Evolutionary conservation across 2,113 vertebrate species (phyloP).

Genomic region (Strix aluco): DNA sequence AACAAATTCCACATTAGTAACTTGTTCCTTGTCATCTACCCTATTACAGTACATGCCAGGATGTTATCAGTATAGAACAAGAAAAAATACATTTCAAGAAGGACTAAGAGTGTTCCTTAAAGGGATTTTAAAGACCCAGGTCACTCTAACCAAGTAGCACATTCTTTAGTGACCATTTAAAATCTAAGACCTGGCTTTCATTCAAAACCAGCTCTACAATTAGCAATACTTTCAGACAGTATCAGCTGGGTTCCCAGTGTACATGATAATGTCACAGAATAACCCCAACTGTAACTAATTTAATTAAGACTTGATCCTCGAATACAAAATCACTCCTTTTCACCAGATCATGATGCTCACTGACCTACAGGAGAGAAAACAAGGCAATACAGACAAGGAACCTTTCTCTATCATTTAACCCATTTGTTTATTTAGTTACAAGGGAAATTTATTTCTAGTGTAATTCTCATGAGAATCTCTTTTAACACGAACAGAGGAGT

Average conservation of each 20-base stretch:
- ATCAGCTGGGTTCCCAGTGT: constrained; percentile 59
- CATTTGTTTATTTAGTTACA: constrained; percentile 10
- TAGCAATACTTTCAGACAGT: constrained; percentile 60
- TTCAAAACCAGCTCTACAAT: constrained; percentile 66
- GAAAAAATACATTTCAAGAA: not conserved
- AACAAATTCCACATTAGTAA: not conserved
- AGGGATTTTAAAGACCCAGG: not conserved
- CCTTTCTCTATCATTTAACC: constrained; percentile 40
- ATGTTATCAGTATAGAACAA: not conserved
- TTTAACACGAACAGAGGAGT: not conserved
- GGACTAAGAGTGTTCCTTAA: not conserved
- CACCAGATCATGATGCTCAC: constrained; percentile 38
- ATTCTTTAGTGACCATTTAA: constrained; percentile 24
- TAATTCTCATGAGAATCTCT: constrained; percentile 29
- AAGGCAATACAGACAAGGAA: not conserved
- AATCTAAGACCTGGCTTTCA: constrained; percentile 33
- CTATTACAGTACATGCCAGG: not conserved
- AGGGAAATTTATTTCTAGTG: not conserved
- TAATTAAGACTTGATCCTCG: constrained; percentile 57
- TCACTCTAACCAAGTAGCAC: not conserved
- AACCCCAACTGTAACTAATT: constrained; percentile 65
- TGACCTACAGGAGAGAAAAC: constrained; percentile 37
- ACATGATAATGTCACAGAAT: constrained; percentile 63
- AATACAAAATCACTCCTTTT: constrained; percentile 52
- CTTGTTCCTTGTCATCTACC: not conserved